Percentiles rank a stretch among this genome's conserved stretches.
Evolutionary conservation across 2,797 vertebrate species (phyloP).

Genomic region (Periparus ater): DNA sequence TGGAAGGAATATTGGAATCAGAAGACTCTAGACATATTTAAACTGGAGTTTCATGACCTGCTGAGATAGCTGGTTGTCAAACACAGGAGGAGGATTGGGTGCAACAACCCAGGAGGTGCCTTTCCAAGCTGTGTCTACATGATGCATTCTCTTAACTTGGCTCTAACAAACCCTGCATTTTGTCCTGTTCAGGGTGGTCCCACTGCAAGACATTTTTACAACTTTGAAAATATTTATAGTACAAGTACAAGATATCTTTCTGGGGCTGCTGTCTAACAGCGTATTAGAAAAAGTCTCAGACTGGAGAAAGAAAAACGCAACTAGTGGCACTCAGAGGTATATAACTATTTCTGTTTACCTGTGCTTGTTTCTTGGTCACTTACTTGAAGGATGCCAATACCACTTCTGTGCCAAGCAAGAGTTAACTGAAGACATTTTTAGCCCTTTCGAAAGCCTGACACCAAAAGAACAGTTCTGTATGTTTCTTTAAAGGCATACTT

Average conservation of each 20-base stretch:
- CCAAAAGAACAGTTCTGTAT: conserved; percentile 32
- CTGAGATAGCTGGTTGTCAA: background rate
- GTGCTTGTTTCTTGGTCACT: background rate
- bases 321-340: background rate
- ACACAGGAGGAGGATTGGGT: background rate
- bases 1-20: background rate
- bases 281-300: background rate
- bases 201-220: background rate
- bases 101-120: background rate
- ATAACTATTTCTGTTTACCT: background rate
- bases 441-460: background rate
- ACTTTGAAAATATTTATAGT: background rate
- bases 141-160: background rate
- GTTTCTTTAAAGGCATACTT: background rate
- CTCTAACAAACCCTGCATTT: background rate
- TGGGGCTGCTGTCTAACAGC: background rate
- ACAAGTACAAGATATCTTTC: background rate
- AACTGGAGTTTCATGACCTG: background rate
- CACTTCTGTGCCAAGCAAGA: background rate
- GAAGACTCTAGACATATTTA: background rate
- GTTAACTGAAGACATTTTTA: conserved; percentile 4
- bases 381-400: background rate
- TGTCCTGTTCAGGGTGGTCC: background rate
- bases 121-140: background rate
- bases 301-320: background rate